These are phyloP conservation scores for Plutomurus gul DNA, from an alignment of 1,140 invertebrate genomes.

Conservation along the genomic window DNA sequence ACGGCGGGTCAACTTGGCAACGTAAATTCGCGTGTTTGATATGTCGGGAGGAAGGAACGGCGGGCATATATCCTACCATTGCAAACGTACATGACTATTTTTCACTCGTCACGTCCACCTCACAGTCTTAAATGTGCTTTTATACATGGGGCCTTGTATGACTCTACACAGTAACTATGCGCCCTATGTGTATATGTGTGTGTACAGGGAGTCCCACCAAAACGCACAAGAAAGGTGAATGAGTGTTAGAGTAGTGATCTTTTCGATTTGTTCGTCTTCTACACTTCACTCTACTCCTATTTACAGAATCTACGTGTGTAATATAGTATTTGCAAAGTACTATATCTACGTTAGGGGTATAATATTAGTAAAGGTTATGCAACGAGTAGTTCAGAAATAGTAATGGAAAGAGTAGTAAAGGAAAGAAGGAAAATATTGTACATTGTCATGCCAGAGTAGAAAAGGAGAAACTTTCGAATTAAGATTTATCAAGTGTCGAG, in stretches of 20 bases:
- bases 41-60: neutral
- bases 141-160: too few relatives aligned
- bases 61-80: neutral
- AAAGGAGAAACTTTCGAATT: constrained; percentile 34
- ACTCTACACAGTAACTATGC: too few relatives aligned
- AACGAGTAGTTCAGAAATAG: neutral
- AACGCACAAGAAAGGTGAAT: constrained; percentile 1
- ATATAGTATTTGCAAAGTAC: too few relatives aligned
- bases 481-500: constrained; percentile 49
- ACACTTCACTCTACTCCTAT: neutral
- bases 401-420: neutral
- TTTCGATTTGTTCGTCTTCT: neutral
- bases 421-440: neutral
- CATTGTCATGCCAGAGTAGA: neutral
- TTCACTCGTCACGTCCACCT: constrained; percentile 2
- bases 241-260: neutral
- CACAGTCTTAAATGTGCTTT: too few relatives aligned
- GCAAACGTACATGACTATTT: constrained; percentile 31
- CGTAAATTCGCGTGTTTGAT: constrained; percentile 47
- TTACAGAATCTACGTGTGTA: neutral
- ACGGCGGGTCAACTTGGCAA: constrained; percentile 34
- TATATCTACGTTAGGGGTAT: too few relatives aligned
- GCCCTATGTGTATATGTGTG: too few relatives aligned
- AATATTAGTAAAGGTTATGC: too few relatives aligned
- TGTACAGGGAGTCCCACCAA: too few relatives aligned